phyloP scores from a whole-genome alignment of 53 echinoderm and acorn worm genomes.

The Astropecten irregularis region DNA sequence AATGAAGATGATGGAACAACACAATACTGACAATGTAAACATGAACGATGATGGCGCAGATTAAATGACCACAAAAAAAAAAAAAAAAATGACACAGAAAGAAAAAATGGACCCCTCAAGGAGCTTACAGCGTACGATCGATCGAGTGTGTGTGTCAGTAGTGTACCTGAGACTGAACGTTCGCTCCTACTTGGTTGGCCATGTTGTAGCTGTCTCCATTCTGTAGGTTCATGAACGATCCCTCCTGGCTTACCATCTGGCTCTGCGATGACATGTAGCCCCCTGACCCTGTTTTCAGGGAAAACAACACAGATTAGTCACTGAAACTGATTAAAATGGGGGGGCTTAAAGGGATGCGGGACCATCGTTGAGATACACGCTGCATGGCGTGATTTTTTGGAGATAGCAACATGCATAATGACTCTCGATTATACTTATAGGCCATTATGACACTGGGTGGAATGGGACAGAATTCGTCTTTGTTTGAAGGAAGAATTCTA shows the following conservation, averaged over 20 bases:
- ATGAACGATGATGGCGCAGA: too few relatives aligned
- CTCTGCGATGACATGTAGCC: conserved; percentile 63
- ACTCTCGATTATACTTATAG: too few relatives aligned
- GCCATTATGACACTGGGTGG: too few relatives aligned
- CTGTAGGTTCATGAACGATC: conserved; percentile 94
- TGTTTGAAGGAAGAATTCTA: too few relatives aligned
- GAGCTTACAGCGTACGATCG: conserved; percentile 49
- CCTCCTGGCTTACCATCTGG: conserved; percentile 79
- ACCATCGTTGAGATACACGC: too few relatives aligned
- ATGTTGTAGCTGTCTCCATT: conserved; percentile 97
- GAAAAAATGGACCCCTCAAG: conserved; percentile 43
- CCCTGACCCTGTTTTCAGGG: conserved; percentile 66
- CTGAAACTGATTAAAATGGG: too few relatives aligned
- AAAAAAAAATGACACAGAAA: conserved; percentile 21
- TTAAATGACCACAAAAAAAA: not conserved
- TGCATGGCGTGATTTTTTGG: too few relatives aligned
- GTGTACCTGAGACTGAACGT: conserved; percentile 90
- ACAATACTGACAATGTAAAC: too few relatives aligned
- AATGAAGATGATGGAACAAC: too few relatives aligned
- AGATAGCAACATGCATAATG: too few relatives aligned
- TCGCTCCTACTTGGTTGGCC: conserved; percentile 92
- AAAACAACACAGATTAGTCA: not conserved
- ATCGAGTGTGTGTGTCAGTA: conserved; percentile 63
- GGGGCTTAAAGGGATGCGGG: too few relatives aligned
- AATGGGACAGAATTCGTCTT: too few relatives aligned